Conservation (phyloP, 2,797 vertebrate species). For the Pelodytes ibericus region DNA sequence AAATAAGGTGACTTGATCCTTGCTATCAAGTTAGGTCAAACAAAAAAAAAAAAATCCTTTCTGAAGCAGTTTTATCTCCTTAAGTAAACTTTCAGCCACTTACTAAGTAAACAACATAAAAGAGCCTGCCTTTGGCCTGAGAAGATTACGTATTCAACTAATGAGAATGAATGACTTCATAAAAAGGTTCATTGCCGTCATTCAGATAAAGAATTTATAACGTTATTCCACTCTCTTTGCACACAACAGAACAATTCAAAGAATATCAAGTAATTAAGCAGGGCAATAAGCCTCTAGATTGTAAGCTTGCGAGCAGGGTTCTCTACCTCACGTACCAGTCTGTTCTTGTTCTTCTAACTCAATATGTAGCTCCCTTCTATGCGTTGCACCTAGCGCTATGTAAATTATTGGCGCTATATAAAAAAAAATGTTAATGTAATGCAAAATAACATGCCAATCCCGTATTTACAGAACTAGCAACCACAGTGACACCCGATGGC, state of each 20-base stretch:
- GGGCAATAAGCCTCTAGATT: too few species aligned
- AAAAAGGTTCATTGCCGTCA: conserved; percentile 13
- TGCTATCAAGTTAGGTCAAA: conserved; percentile 30
- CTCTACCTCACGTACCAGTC: too few species aligned
- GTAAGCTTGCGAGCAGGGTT: too few species aligned
- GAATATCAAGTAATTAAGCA: neutral
- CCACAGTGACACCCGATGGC: conserved; percentile 39
- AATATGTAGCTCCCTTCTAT: too few species aligned
- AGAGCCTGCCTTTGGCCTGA: conserved; percentile 9
- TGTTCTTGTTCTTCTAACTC: too few species aligned
- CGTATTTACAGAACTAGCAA: neutral
- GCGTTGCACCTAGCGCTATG: too few species aligned
- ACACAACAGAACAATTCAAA: neutral
- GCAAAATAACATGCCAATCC: neutral
- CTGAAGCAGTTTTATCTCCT: neutral
- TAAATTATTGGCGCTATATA: too few species aligned
- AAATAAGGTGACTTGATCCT: conserved; percentile 32
- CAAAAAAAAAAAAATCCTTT: conserved; percentile 2
- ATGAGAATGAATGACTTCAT: conserved; percentile 31
- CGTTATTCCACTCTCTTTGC: neutral
- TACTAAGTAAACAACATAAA: conserved; percentile 34
- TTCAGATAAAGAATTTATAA: conserved; percentile 19
- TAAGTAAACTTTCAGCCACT: conserved; percentile 35
- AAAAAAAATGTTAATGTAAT: too few species aligned
- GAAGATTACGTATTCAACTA: conserved; percentile 17